Evolutionary conservation across 2,888 invertebrate genomes (phyloP).

Genomic region (Drosophila nr. perissopoda): DNA sequence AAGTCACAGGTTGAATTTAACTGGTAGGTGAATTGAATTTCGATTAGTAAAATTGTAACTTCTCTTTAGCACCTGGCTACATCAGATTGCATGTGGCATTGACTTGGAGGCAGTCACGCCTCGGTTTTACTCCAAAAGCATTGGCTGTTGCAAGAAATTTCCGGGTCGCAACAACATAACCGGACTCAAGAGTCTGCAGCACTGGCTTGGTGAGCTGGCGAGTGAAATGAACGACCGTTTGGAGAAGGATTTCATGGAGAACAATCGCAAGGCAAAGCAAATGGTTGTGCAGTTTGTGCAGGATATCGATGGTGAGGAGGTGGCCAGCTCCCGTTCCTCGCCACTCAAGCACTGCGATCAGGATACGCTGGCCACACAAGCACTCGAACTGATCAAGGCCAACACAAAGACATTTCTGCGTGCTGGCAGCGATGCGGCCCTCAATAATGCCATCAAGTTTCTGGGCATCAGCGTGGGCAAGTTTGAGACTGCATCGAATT

Average conservation of each 20-base stretch:
- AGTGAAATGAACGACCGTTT: slow-evolving; percentile 94
- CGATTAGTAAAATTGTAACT: not conserved
- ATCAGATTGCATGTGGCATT: slow-evolving; percentile 93
- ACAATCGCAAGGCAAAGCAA: slow-evolving; percentile 91
- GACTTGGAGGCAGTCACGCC: slow-evolving; percentile 94
- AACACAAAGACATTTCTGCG: slow-evolving; percentile 85
- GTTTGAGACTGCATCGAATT: slow-evolving; percentile 88
- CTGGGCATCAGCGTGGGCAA: slow-evolving; percentile 92
- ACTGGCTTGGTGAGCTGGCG: slow-evolving; percentile 93
- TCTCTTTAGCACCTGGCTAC: slow-evolving; percentile 90
- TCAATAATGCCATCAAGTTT: slow-evolving; percentile 88
- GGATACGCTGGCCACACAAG: slow-evolving; percentile 88
- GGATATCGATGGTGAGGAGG: slow-evolving; percentile 86
- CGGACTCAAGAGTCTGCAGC: slow-evolving; percentile 88
- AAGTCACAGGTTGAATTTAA: slow-evolving; percentile 64
- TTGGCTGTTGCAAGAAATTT: slow-evolving; percentile 98
- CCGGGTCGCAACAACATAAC: slow-evolving; percentile 91
- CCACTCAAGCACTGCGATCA: slow-evolving; percentile 88
- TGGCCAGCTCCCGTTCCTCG: slow-evolving; percentile 88
- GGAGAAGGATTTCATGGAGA: slow-evolving; percentile 91
- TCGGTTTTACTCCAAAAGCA: slow-evolving; percentile 94
- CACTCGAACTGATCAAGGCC: slow-evolving; percentile 89
- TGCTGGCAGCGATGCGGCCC: slow-evolving; percentile 69
- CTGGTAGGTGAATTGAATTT: not conserved
- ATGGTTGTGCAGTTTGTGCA: slow-evolving; percentile 91